A percentile compares a stretch with the other conserved stretches of the same genome.
These are phyloP conservation scores for Scylla paramamosain DNA, from an alignment of 1,140 invertebrate species.

Conservation along the genomic window DNA sequence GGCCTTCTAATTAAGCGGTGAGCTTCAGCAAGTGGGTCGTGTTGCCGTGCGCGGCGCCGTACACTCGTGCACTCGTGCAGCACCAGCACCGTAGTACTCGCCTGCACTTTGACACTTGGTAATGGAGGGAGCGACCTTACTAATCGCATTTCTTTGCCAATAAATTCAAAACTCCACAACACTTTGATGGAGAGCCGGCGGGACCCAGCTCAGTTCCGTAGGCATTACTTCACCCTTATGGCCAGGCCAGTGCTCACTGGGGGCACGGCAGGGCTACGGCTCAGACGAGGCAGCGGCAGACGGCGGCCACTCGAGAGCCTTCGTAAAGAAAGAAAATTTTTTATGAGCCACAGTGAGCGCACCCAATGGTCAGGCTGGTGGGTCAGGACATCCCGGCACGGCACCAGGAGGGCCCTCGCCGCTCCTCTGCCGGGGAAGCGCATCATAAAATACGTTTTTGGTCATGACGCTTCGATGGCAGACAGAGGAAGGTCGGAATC, in stretches of 20 bases:
- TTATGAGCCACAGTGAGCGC: background rate
- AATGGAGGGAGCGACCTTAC: background rate
- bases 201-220: background rate
- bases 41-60: background rate
- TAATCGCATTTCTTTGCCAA: background rate
- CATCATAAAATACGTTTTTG: constrained; percentile 15
- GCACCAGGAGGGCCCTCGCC: background rate
- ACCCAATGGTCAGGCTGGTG: background rate
- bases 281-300: background rate
- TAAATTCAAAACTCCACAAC: background rate
- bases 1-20: background rate
- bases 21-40: background rate
- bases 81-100: background rate
- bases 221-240: background rate
- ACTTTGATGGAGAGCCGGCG: background rate
- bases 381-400: background rate
- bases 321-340: constrained; percentile 4
- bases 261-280: background rate
- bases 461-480: background rate
- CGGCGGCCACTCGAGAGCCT: background rate
- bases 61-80: background rate
- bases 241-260: background rate
- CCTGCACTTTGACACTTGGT: background rate
- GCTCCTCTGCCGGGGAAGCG: background rate
- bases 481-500: background rate